Percentiles rank a stretch among this genome's conserved stretches.
These are phyloP conservation scores for Eira barbara DNA, from an alignment of 2,113 vertebrate genomes.

Conservation along the genomic window DNA sequence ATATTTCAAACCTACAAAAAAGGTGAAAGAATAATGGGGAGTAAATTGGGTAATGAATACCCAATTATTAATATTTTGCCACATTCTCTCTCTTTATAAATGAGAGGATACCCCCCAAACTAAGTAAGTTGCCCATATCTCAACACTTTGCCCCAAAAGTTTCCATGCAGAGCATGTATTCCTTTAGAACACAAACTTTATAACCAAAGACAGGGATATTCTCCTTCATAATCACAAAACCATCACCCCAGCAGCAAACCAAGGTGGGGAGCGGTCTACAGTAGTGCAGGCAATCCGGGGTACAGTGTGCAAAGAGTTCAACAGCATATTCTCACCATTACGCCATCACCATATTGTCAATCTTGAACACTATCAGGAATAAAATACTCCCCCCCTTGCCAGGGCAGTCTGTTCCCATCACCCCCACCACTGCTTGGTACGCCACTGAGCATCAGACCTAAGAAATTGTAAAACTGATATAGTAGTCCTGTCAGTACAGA, in stretches of 20 bases:
- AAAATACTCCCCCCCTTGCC: background rate
- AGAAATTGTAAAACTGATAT: background rate
- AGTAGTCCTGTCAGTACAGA: background rate
- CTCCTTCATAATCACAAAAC: background rate
- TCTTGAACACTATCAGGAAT: background rate
- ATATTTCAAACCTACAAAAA: slow-evolving; percentile 5
- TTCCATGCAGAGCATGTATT: background rate
- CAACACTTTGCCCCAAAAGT: background rate
- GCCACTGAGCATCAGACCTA: background rate
- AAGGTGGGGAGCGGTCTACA: background rate
- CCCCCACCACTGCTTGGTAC: background rate
- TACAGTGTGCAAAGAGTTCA: background rate
- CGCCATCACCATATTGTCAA: background rate
- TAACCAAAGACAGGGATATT: background rate
- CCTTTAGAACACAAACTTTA: background rate
- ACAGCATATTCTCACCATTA: background rate
- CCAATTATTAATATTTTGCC: background rate
- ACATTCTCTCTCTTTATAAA: background rate
- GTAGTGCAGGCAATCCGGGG: background rate
- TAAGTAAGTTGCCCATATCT: background rate
- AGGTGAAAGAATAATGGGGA: background rate
- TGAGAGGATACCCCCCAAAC: background rate
- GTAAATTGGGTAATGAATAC: background rate
- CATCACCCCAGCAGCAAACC: background rate
- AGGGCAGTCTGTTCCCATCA: background rate